phyloP scores from a whole-genome alignment of 2,113 vertebrate species.

The Sapayoa aenigma region DNA sequence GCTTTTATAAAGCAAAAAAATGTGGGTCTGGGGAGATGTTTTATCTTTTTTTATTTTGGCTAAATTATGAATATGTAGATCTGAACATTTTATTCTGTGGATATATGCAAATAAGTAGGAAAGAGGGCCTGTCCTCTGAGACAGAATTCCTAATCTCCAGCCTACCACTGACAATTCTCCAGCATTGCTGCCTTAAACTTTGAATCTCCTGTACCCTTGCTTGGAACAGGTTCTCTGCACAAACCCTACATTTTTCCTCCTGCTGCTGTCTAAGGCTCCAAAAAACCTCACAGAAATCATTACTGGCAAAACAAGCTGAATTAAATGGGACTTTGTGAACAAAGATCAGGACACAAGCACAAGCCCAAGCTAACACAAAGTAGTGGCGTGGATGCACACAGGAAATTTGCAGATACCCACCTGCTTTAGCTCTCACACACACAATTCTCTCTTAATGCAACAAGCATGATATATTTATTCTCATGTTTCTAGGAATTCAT shows the following conservation, averaged over 20 bases:
- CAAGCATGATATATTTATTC: conserved; percentile 11
- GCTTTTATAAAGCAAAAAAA: background rate
- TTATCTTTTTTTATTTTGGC: background rate
- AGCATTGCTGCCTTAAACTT: rapidly evolving
- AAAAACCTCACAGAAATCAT: background rate
- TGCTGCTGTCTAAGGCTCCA: background rate
- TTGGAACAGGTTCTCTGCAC: background rate
- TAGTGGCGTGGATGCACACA: background rate
- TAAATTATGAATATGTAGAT: background rate
- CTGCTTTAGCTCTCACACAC: background rate
- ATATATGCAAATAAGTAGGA: background rate
- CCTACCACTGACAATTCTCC: background rate
- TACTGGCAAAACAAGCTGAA: background rate
- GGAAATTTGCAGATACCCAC: conserved; percentile 5
- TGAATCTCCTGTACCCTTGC: background rate
- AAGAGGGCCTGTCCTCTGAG: background rate
- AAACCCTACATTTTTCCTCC: background rate
- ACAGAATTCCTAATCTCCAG: background rate
- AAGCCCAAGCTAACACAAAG: background rate
- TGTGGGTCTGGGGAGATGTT: background rate
- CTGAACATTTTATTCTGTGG: background rate
- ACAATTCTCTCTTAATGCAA: background rate
- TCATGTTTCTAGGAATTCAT: background rate
- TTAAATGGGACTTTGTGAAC: background rate
- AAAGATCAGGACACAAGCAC: background rate